Percentiles rank a stretch among this genome's conserved stretches.
phyloP scores from a whole-genome alignment of 2,888 invertebrate species.

The Tenodera sinensis region DNA sequence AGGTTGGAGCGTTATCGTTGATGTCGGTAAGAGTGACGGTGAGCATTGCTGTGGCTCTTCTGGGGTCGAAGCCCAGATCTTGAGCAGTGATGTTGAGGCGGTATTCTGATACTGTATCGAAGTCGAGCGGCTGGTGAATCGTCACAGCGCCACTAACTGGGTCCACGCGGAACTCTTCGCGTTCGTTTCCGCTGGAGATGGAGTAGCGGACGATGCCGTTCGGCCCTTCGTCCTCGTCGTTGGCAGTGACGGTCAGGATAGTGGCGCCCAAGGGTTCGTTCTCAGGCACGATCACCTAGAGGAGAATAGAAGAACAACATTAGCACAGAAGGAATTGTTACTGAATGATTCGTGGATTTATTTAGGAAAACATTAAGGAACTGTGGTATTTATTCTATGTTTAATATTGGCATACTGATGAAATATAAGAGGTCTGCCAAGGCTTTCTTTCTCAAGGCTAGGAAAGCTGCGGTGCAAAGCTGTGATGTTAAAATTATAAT shows the following conservation, averaged over 20 bases:
- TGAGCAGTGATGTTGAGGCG: conserved; percentile 81
- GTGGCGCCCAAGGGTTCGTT: conserved; percentile 83
- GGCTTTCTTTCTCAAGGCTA: too few relatives aligned
- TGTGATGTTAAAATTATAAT: too few relatives aligned
- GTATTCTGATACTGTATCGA: conserved; percentile 80
- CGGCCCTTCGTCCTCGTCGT: conserved; percentile 81
- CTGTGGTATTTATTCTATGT: too few relatives aligned
- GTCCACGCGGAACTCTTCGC: conserved; percentile 72
- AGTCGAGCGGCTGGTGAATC: conserved; percentile 78
- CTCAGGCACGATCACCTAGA: conserved; percentile 77
- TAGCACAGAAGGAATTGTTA: too few relatives aligned
- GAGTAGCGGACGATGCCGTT: conserved; percentile 85
- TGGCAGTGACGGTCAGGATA: conserved; percentile 79
- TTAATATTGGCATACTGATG: too few relatives aligned
- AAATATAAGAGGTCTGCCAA: too few relatives aligned
- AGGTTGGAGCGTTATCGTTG: conserved; percentile 88
- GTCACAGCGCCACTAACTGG: conserved; percentile 72
- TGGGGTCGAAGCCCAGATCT: conserved; percentile 79
- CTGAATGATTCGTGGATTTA: too few relatives aligned
- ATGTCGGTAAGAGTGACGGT: conserved; percentile 87
- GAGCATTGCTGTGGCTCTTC: conserved; percentile 71
- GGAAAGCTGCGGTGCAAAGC: too few relatives aligned
- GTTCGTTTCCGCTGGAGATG: conserved; percentile 77
- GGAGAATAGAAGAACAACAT: neutral
- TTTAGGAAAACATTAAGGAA: too few relatives aligned